Percentiles rank a stretch among this genome's conserved stretches.
These are phyloP conservation scores for Umimayanthus chanpuru DNA, from an alignment of 92 coral and sea anemone species.

Conservation along the genomic window DNA sequence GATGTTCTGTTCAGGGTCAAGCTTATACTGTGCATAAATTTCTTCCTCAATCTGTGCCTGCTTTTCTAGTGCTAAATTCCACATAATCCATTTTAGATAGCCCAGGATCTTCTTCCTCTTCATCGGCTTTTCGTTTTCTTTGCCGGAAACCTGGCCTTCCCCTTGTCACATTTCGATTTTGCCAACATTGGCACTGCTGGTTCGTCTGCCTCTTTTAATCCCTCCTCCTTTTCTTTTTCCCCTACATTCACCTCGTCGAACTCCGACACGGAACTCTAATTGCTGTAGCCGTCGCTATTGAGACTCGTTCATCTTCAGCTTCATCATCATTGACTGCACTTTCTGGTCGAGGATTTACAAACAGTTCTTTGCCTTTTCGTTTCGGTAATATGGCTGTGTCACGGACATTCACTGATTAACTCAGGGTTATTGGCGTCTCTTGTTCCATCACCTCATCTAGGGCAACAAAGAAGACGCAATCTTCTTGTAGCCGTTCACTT, in stretches of 20 bases:
- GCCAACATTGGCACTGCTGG: conserved; percentile 1
- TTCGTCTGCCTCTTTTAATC: neutral
- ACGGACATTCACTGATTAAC: conserved; percentile 5
- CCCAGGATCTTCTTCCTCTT: too few species aligned
- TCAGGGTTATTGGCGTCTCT: conserved; percentile 13
- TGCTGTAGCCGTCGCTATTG: conserved; percentile 10
- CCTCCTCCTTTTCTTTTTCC: conserved; percentile 11
- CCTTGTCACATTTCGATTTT: conserved; percentile 2
- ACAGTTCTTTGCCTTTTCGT: conserved; percentile 8
- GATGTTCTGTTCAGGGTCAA: too few species aligned
- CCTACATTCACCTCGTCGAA: neutral
- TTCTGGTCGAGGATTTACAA: conserved; percentile 1
- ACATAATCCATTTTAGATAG: too few species aligned
- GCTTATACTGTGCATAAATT: too few species aligned
- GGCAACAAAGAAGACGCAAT: neutral
- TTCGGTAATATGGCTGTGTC: neutral
- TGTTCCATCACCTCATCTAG: conserved; percentile 23
- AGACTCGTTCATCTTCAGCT: conserved; percentile 20
- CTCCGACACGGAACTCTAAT: conserved; percentile 1
- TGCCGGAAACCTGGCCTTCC: conserved; percentile 5
- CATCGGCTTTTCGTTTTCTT: neutral
- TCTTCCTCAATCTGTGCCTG: too few species aligned
- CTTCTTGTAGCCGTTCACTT: conserved; percentile 28
- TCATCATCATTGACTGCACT: conserved; percentile 10
- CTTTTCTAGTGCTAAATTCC: neutral